A percentile compares a stretch with the other conserved stretches of the same genome.
These are phyloP conservation scores for Pristionchus fissidentatus DNA, from an alignment of 2,888 invertebrate species.

Conservation along the genomic window DNA sequence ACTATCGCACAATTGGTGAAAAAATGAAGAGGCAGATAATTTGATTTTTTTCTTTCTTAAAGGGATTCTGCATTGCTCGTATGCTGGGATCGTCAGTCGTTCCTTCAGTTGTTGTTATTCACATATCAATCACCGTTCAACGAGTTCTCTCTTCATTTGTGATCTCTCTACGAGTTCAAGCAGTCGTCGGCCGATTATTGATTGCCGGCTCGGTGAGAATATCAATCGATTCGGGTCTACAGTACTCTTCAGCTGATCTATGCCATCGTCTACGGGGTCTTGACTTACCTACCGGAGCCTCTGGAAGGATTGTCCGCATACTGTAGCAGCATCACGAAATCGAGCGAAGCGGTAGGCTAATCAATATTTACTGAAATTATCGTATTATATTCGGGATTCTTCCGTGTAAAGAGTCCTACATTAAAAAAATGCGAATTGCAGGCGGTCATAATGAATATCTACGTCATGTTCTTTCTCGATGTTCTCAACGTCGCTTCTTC, in stretches of 20 bases:
- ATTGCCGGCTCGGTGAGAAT: not conserved
- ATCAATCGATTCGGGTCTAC: too few relatives aligned
- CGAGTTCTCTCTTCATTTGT: not conserved
- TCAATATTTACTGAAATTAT: not conserved
- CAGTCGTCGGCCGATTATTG: not conserved
- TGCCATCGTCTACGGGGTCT: not conserved
- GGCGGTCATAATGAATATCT: not conserved
- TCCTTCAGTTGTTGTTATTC: not conserved
- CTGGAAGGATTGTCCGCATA: not conserved
- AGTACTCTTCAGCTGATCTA: not conserved
- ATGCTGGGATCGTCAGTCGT: not conserved
- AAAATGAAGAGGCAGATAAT: not conserved
- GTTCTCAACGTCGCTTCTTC: not conserved
- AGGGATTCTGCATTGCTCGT: not conserved
- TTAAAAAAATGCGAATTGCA: not conserved
- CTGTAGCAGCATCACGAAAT: conserved; percentile 16
- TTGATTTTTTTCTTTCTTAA: not conserved
- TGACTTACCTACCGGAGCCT: not conserved
- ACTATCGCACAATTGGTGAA: not conserved
- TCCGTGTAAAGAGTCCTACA: too few relatives aligned
- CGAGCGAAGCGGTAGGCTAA: not conserved
- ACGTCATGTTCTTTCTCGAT: not conserved
- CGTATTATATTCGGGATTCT: too few relatives aligned
- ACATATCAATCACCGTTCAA: not conserved
- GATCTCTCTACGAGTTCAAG: not conserved